These are phyloP conservation scores for Hiodon tergisus DNA, from an alignment of 2,113 vertebrate genomes.

Conservation along the genomic window DNA sequence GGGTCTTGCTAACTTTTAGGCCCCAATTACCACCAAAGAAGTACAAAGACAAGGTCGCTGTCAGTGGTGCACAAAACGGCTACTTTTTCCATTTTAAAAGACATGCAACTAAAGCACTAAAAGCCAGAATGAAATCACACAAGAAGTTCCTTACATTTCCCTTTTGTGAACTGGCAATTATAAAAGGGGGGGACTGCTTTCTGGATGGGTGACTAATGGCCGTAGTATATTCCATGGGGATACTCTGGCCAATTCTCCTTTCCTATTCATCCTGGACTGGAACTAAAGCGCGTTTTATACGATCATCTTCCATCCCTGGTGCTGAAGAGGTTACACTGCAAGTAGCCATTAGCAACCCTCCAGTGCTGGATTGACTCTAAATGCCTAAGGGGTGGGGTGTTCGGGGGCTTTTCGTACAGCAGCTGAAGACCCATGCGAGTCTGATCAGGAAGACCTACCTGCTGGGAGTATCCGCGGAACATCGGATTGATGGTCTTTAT, in stretches of 20 bases:
- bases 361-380: neutral
- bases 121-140: constrained; percentile 1
- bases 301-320: neutral
- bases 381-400: too few relatives aligned
- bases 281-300: neutral
- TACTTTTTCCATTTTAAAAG: neutral
- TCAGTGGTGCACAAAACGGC: neutral
- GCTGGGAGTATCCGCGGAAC: too few relatives aligned
- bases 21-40: neutral
- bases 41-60: neutral
- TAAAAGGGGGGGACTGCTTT: constrained; percentile 24
- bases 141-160: neutral
- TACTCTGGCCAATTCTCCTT: neutral
- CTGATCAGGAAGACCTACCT: neutral
- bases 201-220: constrained; percentile 12
- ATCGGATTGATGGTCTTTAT: constrained; percentile 94
- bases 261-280: too few relatives aligned
- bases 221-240: neutral
- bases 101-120: neutral
- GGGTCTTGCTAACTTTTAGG: constrained; percentile 10
- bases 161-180: constrained; percentile 2
- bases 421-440: neutral
- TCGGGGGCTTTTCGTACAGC: too few relatives aligned
- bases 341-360: neutral
- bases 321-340: neutral